Conservation (phyloP, 2,113 vertebrate genomes). For the Ivindomyrus marchei region DNA sequence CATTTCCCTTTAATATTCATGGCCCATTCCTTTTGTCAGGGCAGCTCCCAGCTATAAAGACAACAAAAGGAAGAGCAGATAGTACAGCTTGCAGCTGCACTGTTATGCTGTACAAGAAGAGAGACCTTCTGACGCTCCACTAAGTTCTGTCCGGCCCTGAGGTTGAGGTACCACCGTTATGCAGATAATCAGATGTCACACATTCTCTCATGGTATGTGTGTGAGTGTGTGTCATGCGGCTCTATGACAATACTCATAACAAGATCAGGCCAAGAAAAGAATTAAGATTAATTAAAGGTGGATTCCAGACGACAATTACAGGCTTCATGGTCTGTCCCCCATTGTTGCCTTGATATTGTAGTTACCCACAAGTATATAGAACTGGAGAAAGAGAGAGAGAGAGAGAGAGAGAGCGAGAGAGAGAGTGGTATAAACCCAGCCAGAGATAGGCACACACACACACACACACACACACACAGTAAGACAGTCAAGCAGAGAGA, state of each 20-base stretch:
- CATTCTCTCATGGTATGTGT: background rate
- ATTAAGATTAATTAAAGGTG: constrained; percentile 15
- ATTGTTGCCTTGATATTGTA: background rate
- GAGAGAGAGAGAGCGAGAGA: background rate
- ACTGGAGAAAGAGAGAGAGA: too few relatives aligned
- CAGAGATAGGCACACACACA: background rate
- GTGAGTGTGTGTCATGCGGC: background rate
- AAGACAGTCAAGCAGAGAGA: background rate
- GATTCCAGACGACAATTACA: background rate
- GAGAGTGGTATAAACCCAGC: background rate
- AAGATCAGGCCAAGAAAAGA: background rate
- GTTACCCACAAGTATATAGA: background rate
- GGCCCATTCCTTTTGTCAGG: background rate
- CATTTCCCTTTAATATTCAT: background rate
- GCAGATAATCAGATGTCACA: background rate
- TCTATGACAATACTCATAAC: constrained; percentile 7
- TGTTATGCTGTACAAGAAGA: background rate
- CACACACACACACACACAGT: background rate
- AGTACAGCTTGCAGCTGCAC: background rate
- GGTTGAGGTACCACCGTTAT: background rate
- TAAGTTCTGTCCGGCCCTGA: background rate
- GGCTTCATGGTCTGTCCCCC: background rate
- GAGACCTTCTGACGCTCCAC: background rate
- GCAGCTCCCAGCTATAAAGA: background rate
- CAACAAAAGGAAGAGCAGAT: background rate